phyloP scores from a whole-genome alignment of 2,113 vertebrate genomes.

The Cnemophilus loriae region DNA sequence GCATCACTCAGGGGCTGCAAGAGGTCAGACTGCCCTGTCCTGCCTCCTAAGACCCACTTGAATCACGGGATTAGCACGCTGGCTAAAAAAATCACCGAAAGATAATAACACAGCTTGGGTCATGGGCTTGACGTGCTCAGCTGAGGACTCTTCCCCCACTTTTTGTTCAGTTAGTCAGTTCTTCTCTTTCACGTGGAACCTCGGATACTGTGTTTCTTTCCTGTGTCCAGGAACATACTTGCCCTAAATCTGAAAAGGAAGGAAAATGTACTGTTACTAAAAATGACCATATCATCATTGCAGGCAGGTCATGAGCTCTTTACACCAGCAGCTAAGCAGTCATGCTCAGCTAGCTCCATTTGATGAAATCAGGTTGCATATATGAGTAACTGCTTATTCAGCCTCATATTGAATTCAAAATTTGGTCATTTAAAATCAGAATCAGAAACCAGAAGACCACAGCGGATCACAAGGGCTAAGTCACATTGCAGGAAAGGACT shows the following conservation, averaged over 20 bases:
- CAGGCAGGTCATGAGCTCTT: slow-evolving; percentile 27
- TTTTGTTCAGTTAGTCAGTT: slow-evolving; percentile 15
- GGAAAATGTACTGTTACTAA: slow-evolving; percentile 25
- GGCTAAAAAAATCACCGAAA: not conserved
- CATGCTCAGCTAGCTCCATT: slow-evolving; percentile 21
- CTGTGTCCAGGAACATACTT: not conserved
- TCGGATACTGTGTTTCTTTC: not conserved
- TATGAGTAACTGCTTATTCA: slow-evolving; percentile 43
- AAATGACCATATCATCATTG: not conserved
- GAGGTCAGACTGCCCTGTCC: not conserved
- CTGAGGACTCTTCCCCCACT: not conserved
- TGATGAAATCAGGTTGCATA: slow-evolving; percentile 22
- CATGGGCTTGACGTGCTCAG: not conserved
- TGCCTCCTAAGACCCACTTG: not conserved
- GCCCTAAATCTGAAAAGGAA: not conserved
- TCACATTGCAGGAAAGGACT: slow-evolving; percentile 30
- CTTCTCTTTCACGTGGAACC: not conserved
- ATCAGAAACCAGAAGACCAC: not conserved
- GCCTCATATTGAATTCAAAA: not conserved
- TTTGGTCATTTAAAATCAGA: not conserved
- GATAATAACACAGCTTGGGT: not conserved
- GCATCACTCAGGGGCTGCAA: not conserved
- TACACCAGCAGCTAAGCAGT: not conserved
- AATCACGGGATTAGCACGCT: not conserved
- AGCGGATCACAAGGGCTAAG: not conserved